Base-by-base conservation (phyloP, 2,888 invertebrate genomes). In the Lymantria dispar region DNA sequence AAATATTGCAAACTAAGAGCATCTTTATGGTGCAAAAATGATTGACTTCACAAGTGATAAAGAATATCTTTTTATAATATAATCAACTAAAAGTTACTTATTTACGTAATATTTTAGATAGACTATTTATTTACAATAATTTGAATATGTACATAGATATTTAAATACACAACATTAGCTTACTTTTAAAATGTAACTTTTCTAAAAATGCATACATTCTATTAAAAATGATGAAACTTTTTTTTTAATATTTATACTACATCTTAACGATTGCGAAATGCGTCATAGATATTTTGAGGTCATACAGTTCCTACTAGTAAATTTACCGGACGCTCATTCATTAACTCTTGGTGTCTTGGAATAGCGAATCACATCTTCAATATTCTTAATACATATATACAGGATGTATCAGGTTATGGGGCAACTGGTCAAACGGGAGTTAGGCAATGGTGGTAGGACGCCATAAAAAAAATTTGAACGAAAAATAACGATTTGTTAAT, bases 121-220 rank as follows among this genome's bases (percentile, higher is more conserved):
- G 74, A 87, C 86, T 86, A 86, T 88, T 77, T 87, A 89, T 87
- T 87, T 88, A 89, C 88, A 88, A 86, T 83, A 87, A 87, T 84
- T 83, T 80, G 79, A 80, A 76, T 85, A 86, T 79, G 77, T 88
- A 87, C 87, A 82, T 78, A 85, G 74, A 83, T 81, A 80, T 79
- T 79, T 73, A 77, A 66, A 78, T 82, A 80, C 77, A 83, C 80
- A 85, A 85, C 78, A 81, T 82, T 72, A 80, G 80, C 73, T 78
- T 80, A 80, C 33, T 74, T 75, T 42, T 78, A 80, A 75, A 64
- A 64, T 55, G 54, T 64, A 70, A 66, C 56, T 61, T 50, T 67
- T 69, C 58, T 65, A 69, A 62, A 61, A 61, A 68, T 57, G 56
- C 62, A 60, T 66, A 72, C 64, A 63, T 57, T 60, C 65, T 72